phyloP scores from a whole-genome alignment of 2,888 invertebrate genomes.

The Ectemnius lituratus region DNA sequence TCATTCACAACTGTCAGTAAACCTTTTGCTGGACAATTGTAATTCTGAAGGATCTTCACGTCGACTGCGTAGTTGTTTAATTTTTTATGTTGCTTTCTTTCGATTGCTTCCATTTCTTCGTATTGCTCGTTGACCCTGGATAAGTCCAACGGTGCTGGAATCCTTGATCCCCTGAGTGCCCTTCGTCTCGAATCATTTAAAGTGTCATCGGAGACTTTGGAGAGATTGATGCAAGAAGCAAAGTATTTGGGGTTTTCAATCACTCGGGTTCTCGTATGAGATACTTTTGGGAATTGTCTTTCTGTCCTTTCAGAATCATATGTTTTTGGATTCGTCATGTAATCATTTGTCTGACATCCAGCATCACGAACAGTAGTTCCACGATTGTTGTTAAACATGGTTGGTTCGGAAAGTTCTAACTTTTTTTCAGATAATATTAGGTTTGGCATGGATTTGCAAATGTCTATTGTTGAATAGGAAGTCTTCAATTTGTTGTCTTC shows the following conservation, averaged over 20 bases:
- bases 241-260: neutral
- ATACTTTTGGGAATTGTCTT: neutral
- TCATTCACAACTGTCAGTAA: constrained; percentile 41
- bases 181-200: neutral
- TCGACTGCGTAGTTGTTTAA: constrained; percentile 62
- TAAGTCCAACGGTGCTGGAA: constrained; percentile 63
- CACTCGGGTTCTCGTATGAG: neutral
- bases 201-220: neutral
- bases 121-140: constrained; percentile 55
- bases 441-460: constrained; percentile 36
- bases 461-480: neutral
- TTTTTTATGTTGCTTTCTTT: constrained; percentile 37
- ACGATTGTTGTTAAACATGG: neutral
- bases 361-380: neutral
- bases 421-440: neutral
- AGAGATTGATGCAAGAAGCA: constrained; percentile 10
- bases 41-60: constrained; percentile 56
- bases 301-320: neutral
- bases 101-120: constrained; percentile 55
- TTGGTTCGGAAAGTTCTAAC: neutral
- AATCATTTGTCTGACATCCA: neutral
- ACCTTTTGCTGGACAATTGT: constrained; percentile 52
- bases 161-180: constrained; percentile 21
- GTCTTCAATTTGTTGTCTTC: no score
- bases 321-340: neutral